phyloP scores from a whole-genome alignment of 2,888 invertebrate species.

The Perizoma affinitatum region DNA sequence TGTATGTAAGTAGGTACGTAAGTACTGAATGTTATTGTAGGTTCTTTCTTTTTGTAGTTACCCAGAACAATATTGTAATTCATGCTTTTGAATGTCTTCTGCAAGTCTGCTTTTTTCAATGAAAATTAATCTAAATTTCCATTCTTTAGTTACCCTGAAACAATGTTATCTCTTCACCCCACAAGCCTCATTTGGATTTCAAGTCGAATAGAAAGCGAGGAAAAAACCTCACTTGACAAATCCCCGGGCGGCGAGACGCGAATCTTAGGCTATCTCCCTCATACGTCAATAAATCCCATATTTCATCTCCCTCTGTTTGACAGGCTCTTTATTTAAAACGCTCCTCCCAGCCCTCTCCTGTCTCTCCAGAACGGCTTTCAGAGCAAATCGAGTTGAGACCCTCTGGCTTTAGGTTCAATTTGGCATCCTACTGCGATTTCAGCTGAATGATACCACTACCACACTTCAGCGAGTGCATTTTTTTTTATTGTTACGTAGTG shows the following conservation, averaged over 20 bases:
- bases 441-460: too few species aligned
- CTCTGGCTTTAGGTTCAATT: too few species aligned
- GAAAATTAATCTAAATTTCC: conserved; percentile 29
- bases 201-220: conserved; percentile 51
- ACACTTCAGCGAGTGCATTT: too few species aligned
- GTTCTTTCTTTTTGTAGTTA: too few species aligned
- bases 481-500: too few species aligned
- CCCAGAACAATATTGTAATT: too few species aligned
- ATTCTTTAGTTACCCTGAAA: conserved; percentile 47
- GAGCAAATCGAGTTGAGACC: too few species aligned
- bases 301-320: conserved; percentile 47
- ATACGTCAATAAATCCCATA: conserved; percentile 36
- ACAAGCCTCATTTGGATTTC: conserved; percentile 57
- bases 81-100: too few species aligned
- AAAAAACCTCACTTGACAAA: conserved; percentile 63
- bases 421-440: too few species aligned
- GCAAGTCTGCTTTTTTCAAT: background rate
- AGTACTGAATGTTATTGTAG: too few species aligned
- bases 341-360: conserved; percentile 46
- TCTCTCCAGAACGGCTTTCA: conserved; percentile 1
- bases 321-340: conserved; percentile 51
- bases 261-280: conserved; percentile 48
- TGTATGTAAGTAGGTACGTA: too few species aligned
- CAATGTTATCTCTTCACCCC: conserved; percentile 49
- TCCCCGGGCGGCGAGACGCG: conserved; percentile 56